Base-by-base conservation (phyloP, 2,797 vertebrate species). In the Benthosema pterotum region DNA sequence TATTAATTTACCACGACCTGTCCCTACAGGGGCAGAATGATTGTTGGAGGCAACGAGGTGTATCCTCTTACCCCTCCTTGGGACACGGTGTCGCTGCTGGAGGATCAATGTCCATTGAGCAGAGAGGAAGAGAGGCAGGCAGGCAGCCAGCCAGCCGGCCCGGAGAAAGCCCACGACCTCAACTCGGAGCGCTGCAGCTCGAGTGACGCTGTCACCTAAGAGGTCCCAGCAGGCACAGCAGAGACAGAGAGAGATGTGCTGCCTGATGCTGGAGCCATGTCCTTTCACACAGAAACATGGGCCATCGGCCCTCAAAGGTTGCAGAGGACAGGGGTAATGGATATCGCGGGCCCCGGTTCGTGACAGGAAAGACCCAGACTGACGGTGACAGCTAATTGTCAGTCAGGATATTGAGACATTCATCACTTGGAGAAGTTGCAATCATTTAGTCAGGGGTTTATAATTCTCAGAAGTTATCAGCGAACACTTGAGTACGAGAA, bases 1-100 rank as follows among this genome's bases (percentile, higher is more conserved):
- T 94, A 94, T 95, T 94, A 92, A 96, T 95, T 94, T 94, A 93
- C 92, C 88, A 77, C 83, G 84, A 88, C 85, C 87, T 83, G 88
- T 94, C 94, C 93, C 92, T 91, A 89, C 80, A 93, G 93, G 89
- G 90, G 84, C 82, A 82, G 79, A 90, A 86, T 86, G 90, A 94
- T 93, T 94, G 93, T 94, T 92, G 83, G 83, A 93, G 88, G 90
- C 92, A 94, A 93, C 88, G 89, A 93, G 93, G 93, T 87, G 2
- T 87, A 95, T 94, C 92, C 73, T 18, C 83, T 92, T 95, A 91
- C 91, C 83, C 91, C 86, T 94, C 92, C 82, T 75, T 87, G 92
- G 93, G 92, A 92, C 89, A 87, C 64, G 52, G 88, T 87, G 91
- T 94, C 93, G 90, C 87, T 91, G 89, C 87, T 82, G 83, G 87